Evolutionary conservation across 2,888 invertebrate species (phyloP).

Genomic region (Apodemia duryi): DNA sequence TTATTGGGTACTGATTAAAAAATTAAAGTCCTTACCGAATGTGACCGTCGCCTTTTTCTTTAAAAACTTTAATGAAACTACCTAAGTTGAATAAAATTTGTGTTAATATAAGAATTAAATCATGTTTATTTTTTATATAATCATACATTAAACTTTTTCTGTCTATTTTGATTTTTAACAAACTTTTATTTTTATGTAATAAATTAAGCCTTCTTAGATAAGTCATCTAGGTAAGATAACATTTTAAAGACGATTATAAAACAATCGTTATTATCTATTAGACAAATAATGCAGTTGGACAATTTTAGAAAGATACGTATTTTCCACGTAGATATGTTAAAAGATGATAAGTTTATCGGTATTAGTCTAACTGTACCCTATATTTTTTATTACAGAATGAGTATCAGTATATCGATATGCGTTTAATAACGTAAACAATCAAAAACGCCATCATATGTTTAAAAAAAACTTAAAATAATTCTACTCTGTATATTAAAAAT

Average conservation of each 20-base stretch:
- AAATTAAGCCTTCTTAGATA: no score
- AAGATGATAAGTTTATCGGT: neutral
- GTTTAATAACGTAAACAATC: no score
- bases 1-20: conserved; percentile 36
- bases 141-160: no score
- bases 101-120: no score
- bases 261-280: neutral
- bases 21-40: conserved; percentile 34
- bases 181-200: no score
- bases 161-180: no score
- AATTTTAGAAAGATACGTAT: neutral
- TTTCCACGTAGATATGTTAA: neutral
- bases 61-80: conserved; percentile 14
- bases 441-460: no score
- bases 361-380: neutral
- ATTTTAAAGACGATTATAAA: no score
- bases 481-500: conserved; percentile 20
- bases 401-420: neutral
- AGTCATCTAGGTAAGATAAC: no score
- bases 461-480: no score
- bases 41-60: conserved; percentile 43
- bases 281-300: neutral
- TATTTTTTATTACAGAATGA: neutral
- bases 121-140: no score
- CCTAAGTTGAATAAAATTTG: no score